Evolutionary conservation across 1,140 invertebrate species (phyloP).

Genomic region (Drosophila nebulosa): DNA sequence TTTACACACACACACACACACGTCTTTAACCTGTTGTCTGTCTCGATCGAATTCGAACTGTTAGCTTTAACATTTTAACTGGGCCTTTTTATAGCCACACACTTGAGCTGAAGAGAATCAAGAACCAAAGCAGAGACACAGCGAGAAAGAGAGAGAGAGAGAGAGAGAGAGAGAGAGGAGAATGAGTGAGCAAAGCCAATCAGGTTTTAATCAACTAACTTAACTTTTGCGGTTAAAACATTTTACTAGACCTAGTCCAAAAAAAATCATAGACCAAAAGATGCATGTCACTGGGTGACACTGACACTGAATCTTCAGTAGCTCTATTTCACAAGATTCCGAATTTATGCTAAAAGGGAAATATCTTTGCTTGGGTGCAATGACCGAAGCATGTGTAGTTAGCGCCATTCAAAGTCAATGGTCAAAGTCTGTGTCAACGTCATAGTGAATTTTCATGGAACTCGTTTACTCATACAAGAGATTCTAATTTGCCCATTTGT

Average conservation of each 20-base stretch:
- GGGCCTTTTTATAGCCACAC: neutral
- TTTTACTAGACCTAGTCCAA: slow-evolving; percentile 15
- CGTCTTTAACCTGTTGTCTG: neutral
- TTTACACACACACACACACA: no score
- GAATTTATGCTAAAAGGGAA: slow-evolving; percentile 18
- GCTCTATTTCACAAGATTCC: no score
- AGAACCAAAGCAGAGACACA: neutral
- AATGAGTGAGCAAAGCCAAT: neutral
- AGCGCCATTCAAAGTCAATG: neutral
- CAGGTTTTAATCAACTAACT: no score
- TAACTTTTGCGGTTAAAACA: slow-evolving; percentile 29
- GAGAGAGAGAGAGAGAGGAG: neutral
- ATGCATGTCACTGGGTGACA: slow-evolving; percentile 58
- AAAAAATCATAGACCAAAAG: neutral
- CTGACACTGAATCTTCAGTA: neutral
- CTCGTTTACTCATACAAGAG: neutral
- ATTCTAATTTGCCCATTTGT: slow-evolving; percentile 30
- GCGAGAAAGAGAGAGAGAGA: no score
- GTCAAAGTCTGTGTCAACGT: neutral
- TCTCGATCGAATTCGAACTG: neutral
- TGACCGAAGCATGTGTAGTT: slow-evolving; percentile 31
- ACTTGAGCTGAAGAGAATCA: neutral
- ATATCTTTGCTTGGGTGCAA: slow-evolving; percentile 25
- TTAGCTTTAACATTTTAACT: neutral
- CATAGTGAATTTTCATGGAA: neutral